phyloP scores from a whole-genome alignment of 2,888 invertebrate genomes.

The Atrina japonica region DNA sequence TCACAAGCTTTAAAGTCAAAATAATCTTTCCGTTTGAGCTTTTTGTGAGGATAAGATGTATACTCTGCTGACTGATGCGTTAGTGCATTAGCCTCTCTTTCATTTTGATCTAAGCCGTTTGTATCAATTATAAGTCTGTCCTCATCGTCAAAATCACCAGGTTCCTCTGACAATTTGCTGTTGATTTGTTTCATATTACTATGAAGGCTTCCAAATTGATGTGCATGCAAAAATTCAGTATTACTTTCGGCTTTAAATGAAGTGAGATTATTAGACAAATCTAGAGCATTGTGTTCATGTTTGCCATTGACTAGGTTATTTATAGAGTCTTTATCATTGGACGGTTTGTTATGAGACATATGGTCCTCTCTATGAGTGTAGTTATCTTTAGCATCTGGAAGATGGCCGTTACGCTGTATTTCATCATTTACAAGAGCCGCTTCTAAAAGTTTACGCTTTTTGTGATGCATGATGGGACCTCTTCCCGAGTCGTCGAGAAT shows the following conservation, averaged over 20 bases:
- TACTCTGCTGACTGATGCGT: no score
- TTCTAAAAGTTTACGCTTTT: constrained; percentile 13
- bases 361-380: no score
- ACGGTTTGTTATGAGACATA: no score
- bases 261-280: neutral
- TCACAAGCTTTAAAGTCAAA: constrained; percentile 3
- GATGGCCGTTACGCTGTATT: no score
- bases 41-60: constrained; percentile 4
- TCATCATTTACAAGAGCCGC: neutral
- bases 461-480: constrained; percentile 1
- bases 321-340: no score
- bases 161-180: neutral
- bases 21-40: constrained; percentile 15
- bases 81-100: neutral
- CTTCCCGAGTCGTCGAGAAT: neutral
- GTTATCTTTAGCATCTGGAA: no score
- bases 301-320: neutral
- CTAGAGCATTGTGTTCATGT: neutral
- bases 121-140: constrained; percentile 23
- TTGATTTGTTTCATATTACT: neutral
- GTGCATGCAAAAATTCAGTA: constrained; percentile 2
- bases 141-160: constrained; percentile 21
- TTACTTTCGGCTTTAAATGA: neutral
- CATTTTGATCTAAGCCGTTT: neutral
- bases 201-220: neutral